Conservation (phyloP, 2,888 invertebrate species). For the Nomada fabriciana region DNA sequence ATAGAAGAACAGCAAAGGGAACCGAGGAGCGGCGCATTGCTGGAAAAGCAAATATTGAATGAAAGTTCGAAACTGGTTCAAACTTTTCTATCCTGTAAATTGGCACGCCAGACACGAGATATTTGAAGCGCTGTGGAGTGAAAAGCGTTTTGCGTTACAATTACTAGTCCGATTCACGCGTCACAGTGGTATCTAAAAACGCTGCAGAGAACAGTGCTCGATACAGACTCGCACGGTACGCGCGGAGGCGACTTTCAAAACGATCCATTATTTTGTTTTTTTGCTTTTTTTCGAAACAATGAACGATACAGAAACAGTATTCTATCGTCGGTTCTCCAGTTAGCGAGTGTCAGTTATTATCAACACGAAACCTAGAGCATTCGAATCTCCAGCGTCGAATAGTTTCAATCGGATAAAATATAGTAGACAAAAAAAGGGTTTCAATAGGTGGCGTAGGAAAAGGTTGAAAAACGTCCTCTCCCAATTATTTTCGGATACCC, state of each 20-base stretch:
- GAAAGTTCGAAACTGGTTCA: background rate
- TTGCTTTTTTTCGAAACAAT: background rate
- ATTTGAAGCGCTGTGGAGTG: background rate
- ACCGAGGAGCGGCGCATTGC: background rate
- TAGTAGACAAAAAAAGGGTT: no score
- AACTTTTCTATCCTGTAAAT: constrained; percentile 4
- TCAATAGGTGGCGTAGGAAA: no score
- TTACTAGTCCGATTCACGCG: background rate
- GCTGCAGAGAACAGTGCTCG: background rate
- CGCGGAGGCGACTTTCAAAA: background rate
- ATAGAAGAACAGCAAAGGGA: background rate
- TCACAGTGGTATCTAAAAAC: background rate
- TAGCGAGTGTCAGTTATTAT: no score
- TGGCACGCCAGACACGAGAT: background rate
- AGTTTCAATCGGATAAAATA: no score
- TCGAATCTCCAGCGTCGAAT: no score
- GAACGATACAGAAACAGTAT: background rate
- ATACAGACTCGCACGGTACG: background rate
- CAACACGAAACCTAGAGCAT: no score
- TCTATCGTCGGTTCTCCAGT: no score
- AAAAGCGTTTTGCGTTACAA: background rate
- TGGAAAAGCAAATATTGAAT: background rate
- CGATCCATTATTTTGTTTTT: background rate
- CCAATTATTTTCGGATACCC: background rate
- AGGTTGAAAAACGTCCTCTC: background rate